Base-by-base conservation (phyloP, 2,888 invertebrate species). In the Zele albiditarsus region DNA sequence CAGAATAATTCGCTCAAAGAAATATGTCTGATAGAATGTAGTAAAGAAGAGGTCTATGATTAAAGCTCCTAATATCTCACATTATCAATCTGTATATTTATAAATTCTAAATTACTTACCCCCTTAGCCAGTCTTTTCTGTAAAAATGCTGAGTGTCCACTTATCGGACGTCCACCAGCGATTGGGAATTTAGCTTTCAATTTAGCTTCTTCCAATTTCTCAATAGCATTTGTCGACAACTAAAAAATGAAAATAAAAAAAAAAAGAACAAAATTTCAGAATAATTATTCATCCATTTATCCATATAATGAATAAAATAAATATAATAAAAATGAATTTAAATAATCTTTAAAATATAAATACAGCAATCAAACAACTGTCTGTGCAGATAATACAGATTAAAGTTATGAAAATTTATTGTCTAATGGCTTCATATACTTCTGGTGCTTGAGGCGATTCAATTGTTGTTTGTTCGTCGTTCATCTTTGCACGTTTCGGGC, bases 41-140 rank as follows among this genome's bases (percentile, higher is more conserved):
- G n/a, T n/a, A n/a, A n/a, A n/a, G n/a, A n/a, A n/a, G n/a, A n/a
- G n/a, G n/a, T n/a, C n/a, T n/a, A n/a, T n/a, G n/a, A n/a, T n/a
- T n/a, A n/a, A n/a, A n/a, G n/a, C n/a, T n/a, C n/a, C n/a, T n/a
- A n/a, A n/a, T n/a, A n/a, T n/a, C n/a, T n/a, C n/a, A n/a, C n/a
- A n/a, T n/a, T n/a, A n/a, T n/a, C n/a, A n/a, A n/a, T n/a, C n/a
- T n/a, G n/a, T n/a, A n/a, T n/a, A n/a, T n/a, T n/a, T n/a, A n/a
- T n/a, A n/a, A n/a, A n/a, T 10, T 23, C 25, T 23, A 25, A 33
- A 62, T 60, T 42, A 90, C 93, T 92, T 91, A 97, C 97, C 88
- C 98, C 98, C 91, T 98, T 98, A 58, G 97, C 96, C 82, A 98
- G 92, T 85, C 98, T 93, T 87, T 98, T 98, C 88, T 98, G 97